Conservation (phyloP, 2,888 invertebrate species). For the Acanthococcus lagerstroemiae region DNA sequence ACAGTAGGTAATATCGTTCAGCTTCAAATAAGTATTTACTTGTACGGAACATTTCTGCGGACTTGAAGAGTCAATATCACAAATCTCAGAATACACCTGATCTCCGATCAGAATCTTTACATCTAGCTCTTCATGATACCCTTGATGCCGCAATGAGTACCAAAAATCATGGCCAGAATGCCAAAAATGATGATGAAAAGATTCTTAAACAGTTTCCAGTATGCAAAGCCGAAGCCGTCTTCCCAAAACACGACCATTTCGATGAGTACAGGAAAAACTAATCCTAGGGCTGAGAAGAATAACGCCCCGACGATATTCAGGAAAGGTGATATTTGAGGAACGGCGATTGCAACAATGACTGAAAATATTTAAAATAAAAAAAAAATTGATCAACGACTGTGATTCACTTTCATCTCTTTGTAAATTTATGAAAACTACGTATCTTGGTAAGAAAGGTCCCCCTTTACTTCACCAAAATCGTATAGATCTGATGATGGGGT, state of each 20-base stretch:
- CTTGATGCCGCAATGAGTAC: slow-evolving; percentile 56
- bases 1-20: too few relatives aligned
- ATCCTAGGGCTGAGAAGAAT: slow-evolving; percentile 81
- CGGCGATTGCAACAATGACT: slow-evolving; percentile 69
- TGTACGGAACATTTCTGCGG: too few relatives aligned
- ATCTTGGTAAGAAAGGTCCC: too few relatives aligned
- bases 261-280: slow-evolving; percentile 75
- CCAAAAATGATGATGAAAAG: slow-evolving; percentile 64
- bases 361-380: slow-evolving; percentile 28
- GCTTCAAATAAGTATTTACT: too few relatives aligned
- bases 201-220: slow-evolving; percentile 70
- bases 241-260: slow-evolving; percentile 81
- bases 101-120: too few relatives aligned
- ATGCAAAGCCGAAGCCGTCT: slow-evolving; percentile 58
- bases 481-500: too few relatives aligned
- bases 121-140: slow-evolving; percentile 48
- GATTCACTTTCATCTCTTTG: too few relatives aligned
- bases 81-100: too few relatives aligned
- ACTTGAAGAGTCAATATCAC: too few relatives aligned
- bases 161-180: slow-evolving; percentile 68
- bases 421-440: too few relatives aligned
- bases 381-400: background rate
- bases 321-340: slow-evolving; percentile 79
- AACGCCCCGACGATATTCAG: slow-evolving; percentile 88
- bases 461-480: background rate